phyloP scores from a whole-genome alignment of 2,113 vertebrate species.

The Muntiacus reevesi region DNA sequence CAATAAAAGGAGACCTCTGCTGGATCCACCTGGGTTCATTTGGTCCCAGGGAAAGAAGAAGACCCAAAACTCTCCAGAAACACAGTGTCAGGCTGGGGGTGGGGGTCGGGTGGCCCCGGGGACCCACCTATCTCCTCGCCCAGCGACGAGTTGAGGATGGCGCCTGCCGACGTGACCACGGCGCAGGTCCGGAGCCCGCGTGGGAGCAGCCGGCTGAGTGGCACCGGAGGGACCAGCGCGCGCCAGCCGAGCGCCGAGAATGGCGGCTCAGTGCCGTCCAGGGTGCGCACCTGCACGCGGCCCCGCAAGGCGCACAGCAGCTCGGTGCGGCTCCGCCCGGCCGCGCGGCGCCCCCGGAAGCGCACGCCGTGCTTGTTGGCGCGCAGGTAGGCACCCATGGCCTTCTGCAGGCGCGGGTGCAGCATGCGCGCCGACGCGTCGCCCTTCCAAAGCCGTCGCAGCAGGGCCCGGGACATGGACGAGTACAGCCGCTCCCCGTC shows the following conservation, averaged over 20 bases:
- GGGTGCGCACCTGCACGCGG: constrained; percentile 84
- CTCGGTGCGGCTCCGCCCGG: constrained; percentile 77
- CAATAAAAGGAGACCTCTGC: not conserved
- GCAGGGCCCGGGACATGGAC: constrained; percentile 88
- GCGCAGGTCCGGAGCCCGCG: constrained; percentile 88
- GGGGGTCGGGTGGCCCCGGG: not conserved
- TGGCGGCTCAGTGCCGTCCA: constrained; percentile 93
- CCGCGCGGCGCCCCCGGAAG: constrained; percentile 83
- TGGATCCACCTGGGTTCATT: not conserved
- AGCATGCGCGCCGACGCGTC: constrained; percentile 90
- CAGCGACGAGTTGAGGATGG: constrained; percentile 94
- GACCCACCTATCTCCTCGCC: constrained; percentile 95
- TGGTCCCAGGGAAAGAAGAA: not conserved
- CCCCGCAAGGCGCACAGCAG: constrained; percentile 91
- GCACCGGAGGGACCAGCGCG: constrained; percentile 85
- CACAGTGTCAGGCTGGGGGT: not conserved
- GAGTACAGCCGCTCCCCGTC: constrained; percentile 87
- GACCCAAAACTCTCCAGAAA: not conserved
- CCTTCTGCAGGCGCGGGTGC: constrained; percentile 92
- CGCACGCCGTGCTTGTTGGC: constrained; percentile 93
- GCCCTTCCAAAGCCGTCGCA: constrained; percentile 92
- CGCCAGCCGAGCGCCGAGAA: constrained; percentile 93
- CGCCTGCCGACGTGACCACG: constrained; percentile 96
- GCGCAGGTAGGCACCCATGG: constrained; percentile 91
- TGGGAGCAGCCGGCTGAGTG: constrained; percentile 83